These are phyloP conservation scores for Atlantisia rogersi DNA, from an alignment of 2,113 vertebrate genomes.

Conservation along the genomic window DNA sequence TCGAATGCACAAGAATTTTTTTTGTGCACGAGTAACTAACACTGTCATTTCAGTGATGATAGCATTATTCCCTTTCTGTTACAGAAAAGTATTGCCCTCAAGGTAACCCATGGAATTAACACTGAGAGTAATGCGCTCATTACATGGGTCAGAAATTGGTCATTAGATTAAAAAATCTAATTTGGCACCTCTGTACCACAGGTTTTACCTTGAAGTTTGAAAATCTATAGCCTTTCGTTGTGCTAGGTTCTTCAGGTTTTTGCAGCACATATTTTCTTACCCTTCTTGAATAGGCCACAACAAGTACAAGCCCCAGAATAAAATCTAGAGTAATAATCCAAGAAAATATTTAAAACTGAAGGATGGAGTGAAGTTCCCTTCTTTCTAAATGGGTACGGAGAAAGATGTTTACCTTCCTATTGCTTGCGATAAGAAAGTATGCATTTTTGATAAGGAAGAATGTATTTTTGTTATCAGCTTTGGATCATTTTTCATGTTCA, in stretches of 20 bases:
- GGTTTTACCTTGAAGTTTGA: neutral
- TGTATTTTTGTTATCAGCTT: constrained; percentile 29
- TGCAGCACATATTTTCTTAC: neutral
- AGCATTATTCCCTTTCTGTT: neutral
- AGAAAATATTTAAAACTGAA: neutral
- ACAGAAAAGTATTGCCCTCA: neutral
- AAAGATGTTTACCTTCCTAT: constrained; percentile 16
- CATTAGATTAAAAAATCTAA: neutral
- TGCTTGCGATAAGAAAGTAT: constrained; percentile 36
- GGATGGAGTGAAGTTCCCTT: neutral
- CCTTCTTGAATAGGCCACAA: neutral
- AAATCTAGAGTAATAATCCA: neutral
- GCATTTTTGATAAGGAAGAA: constrained; percentile 35
- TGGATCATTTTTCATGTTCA: constrained; percentile 26
- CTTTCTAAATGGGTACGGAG: neutral
- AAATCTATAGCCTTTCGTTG: neutral
- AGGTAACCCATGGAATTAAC: neutral
- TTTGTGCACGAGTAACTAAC: neutral
- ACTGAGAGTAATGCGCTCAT: neutral
- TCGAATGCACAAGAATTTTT: neutral
- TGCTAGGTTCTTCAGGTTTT: neutral
- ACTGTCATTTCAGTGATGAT: neutral
- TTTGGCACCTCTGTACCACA: neutral
- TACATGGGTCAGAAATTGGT: neutral
- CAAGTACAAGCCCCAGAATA: neutral